These are phyloP conservation scores for Lysandra bellargus DNA, from an alignment of 2,888 invertebrate genomes.

Conservation along the genomic window DNA sequence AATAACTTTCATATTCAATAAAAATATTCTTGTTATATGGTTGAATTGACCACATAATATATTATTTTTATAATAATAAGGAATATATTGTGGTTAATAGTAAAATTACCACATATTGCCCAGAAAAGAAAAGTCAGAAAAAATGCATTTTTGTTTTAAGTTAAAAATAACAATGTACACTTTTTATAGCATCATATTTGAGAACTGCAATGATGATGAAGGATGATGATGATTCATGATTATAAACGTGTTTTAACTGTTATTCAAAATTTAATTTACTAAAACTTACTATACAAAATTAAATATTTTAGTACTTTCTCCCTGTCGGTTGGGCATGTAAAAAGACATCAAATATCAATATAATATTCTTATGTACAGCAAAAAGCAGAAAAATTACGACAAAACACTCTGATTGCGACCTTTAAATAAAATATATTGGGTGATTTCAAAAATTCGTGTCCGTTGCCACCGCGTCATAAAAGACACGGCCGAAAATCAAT, in stretches of 20 bases:
- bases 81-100: no score
- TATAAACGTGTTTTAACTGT: no score
- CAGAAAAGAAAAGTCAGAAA: no score
- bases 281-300: no score
- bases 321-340: neutral
- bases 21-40: neutral
- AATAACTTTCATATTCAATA: conserved; percentile 17
- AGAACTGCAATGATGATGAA: no score
- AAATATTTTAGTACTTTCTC: no score
- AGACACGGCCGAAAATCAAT: conserved; percentile 12
- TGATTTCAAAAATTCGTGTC: neutral
- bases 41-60: neutral
- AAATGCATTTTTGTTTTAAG: no score
- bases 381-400: neutral
- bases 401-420: neutral
- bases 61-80: neutral
- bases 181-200: no score
- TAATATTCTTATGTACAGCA: neutral
- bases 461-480: conserved; percentile 7
- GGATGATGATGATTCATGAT: no score
- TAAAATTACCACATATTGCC: no score
- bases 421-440: conserved; percentile 15
- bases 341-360: neutral
- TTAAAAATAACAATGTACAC: no score
- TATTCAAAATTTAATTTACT: no score